These are phyloP conservation scores for Graphium colonna DNA, from an alignment of 2,888 invertebrate species.

Conservation along the genomic window DNA sequence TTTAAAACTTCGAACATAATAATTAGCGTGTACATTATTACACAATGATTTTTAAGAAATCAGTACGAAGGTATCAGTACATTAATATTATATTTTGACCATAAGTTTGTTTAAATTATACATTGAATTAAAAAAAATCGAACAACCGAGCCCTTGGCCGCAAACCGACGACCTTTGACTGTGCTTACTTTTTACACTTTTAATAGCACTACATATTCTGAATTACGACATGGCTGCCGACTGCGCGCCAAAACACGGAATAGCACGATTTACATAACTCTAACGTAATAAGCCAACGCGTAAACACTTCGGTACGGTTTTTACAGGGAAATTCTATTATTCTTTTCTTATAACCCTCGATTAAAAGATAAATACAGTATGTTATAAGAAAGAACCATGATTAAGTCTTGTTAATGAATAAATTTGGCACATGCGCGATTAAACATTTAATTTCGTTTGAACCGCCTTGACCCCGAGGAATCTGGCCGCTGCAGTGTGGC, in stretches of 20 bases:
- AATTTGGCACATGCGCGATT: constrained; percentile 46
- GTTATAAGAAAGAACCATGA: constrained; percentile 17
- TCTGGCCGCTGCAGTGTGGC: constrained; percentile 50
- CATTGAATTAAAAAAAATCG: no score
- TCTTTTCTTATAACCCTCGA: constrained; percentile 26
- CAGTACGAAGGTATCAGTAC: no score
- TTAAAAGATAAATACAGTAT: no score
- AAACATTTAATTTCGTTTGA: constrained; percentile 60
- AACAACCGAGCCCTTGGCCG: background rate
- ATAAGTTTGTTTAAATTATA: no score
- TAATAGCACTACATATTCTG: background rate
- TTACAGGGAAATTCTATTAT: constrained; percentile 20
- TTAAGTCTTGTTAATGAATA: no score
- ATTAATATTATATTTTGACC: no score
- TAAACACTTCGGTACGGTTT: constrained; percentile 26
- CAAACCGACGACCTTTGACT: constrained; percentile 6
- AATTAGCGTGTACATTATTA: no score
- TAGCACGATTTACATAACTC: constrained; percentile 28
- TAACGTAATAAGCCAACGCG: constrained; percentile 19
- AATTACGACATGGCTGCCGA: constrained; percentile 15
- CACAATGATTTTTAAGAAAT: constrained; percentile 16
- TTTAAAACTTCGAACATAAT: no score
- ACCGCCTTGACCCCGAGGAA: constrained; percentile 69
- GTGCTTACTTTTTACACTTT: constrained; percentile 8
- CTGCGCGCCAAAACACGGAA: constrained; percentile 24